phyloP scores from a whole-genome alignment of 1,140 invertebrate species.

The Schlechtendalia chinensis region DNA sequence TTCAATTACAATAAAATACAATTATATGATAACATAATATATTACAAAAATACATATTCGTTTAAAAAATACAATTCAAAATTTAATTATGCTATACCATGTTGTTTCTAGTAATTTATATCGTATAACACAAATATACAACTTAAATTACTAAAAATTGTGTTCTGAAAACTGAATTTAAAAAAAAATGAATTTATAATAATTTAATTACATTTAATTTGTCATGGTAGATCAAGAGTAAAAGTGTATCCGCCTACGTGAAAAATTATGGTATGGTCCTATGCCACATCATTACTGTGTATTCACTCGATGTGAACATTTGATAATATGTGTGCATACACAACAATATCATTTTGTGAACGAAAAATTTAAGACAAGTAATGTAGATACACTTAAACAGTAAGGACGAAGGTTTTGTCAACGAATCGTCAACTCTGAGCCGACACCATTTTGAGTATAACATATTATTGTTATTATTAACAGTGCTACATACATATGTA shows the following conservation, averaged over 20 bases:
- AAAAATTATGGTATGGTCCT: neutral
- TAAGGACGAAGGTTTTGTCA: neutral
- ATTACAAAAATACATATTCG: neutral
- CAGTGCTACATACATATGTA: neutral
- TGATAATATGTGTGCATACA: neutral
- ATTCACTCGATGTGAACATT: neutral
- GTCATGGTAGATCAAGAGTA: neutral
- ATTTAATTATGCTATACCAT: too few species aligned
- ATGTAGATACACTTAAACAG: neutral
- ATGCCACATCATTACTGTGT: conserved; percentile 15
- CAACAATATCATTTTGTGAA: neutral
- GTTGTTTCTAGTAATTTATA: neutral
- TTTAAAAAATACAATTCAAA: too few species aligned
- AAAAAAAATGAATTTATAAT: neutral
- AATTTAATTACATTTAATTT: neutral
- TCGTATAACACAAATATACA: conserved; percentile 7
- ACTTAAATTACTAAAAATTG: neutral
- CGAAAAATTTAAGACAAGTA: neutral
- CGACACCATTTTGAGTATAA: conserved; percentile 11
- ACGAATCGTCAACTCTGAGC: neutral
- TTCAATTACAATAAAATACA: neutral
- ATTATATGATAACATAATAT: neutral
- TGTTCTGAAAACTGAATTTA: neutral
- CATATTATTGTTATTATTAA: conserved; percentile 6
- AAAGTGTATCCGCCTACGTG: conserved; percentile 16